These are phyloP conservation scores for Crocidura indochinensis DNA, from an alignment of 2,797 vertebrate species.

Conservation along the genomic window DNA sequence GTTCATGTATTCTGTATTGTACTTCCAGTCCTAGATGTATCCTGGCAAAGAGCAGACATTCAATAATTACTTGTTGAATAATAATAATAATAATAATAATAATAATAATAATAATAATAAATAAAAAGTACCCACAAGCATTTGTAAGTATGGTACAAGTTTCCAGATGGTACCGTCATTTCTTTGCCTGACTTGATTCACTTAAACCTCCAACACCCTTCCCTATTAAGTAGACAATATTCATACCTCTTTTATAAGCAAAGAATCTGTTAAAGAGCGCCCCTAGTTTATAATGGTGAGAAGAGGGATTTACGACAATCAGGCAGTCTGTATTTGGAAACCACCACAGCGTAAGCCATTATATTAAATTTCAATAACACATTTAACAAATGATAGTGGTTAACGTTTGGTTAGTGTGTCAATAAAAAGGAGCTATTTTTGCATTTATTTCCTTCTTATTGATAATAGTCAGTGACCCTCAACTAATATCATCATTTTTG, in stretches of 20 bases:
- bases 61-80: too few species aligned
- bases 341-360: neutral
- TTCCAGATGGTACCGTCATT: neutral
- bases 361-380: slow-evolving; percentile 9
- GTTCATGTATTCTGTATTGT: neutral
- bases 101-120: too few species aligned
- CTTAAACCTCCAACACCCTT: neutral
- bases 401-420: neutral
- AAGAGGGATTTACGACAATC: neutral
- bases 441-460: neutral
- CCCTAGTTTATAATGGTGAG: neutral
- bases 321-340: neutral
- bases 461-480: neutral
- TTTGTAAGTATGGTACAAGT: neutral
- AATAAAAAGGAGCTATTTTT: neutral
- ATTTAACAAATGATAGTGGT: neutral
- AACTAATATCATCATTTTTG: slow-evolving; percentile 5
- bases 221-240: neutral
- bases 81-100: too few species aligned
- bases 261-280: slow-evolving; percentile 36
- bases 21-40: too few species aligned
- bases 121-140: neutral
- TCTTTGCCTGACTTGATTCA: neutral
- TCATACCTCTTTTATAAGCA: neutral
- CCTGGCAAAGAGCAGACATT: too few species aligned